Percentiles rank a stretch among this genome's conserved stretches.
phyloP scores from a whole-genome alignment of 2,113 vertebrate species.

The Choloepus hoffmanni region DNA sequence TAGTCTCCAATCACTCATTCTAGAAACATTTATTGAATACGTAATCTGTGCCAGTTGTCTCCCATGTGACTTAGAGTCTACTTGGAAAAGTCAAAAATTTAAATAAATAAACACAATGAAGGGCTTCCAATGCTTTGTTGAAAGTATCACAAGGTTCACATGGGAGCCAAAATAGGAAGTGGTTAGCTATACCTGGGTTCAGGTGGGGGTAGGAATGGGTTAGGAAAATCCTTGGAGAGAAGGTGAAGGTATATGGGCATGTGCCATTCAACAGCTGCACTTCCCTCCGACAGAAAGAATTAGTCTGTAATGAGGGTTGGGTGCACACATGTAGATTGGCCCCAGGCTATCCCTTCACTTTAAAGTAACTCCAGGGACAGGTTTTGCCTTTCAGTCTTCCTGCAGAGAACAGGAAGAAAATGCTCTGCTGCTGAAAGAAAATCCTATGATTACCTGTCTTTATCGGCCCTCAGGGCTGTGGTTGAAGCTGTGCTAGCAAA shows the following conservation, averaged over 20 bases:
- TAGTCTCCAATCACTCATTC: background rate
- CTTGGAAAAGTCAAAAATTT: background rate
- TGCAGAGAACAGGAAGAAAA: constrained; percentile 69
- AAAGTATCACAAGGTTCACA: background rate
- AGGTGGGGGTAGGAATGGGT: background rate
- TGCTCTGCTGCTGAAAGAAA: constrained; percentile 67
- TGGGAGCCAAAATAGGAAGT: background rate
- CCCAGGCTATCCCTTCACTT: background rate
- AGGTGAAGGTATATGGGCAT: background rate
- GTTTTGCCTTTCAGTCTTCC: constrained; percentile 73
- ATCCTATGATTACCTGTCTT: constrained; percentile 80
- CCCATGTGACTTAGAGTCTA: background rate
- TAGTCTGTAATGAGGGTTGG: background rate
- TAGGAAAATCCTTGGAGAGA: background rate
- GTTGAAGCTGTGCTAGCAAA: constrained; percentile 76
- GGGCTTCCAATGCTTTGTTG: background rate
- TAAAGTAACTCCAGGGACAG: constrained; percentile 70
- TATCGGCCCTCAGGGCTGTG: constrained; percentile 62
- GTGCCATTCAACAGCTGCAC: too few relatives aligned
- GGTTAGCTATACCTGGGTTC: background rate
- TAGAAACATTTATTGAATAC: background rate
- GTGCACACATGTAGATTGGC: background rate
- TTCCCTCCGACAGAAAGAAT: background rate
- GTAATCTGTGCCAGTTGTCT: background rate
- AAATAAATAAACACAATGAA: background rate